These are phyloP conservation scores for Thamnaconus septentrionalis DNA, from an alignment of 2,113 vertebrate species.

Conservation along the genomic window DNA sequence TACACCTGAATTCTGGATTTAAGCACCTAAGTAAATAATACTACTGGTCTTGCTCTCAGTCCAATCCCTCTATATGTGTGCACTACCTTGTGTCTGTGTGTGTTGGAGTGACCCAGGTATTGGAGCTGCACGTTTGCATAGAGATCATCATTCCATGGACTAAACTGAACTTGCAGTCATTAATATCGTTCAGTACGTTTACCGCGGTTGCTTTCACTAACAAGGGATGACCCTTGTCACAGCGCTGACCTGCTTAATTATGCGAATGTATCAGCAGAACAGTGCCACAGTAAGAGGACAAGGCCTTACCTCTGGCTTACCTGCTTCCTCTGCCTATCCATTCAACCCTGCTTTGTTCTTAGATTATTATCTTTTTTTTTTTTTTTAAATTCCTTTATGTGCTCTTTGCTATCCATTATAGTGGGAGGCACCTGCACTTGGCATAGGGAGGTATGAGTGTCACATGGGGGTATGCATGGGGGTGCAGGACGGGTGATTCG, in stretches of 20 bases:
- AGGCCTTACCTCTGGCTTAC: slow-evolving; percentile 57
- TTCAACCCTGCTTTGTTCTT: slow-evolving; percentile 8
- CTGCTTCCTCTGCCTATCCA: slow-evolving; percentile 35
- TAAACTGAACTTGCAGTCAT: slow-evolving; percentile 9
- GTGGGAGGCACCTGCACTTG: slow-evolving; percentile 42
- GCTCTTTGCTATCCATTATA: slow-evolving; percentile 36
- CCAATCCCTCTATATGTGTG: too few species aligned
- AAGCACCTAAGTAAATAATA: too few species aligned
- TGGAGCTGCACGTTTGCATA: background rate
- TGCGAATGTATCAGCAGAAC: slow-evolving; percentile 10
- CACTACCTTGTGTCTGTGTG: background rate
- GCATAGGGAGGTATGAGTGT: slow-evolving; percentile 36
- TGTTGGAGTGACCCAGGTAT: slow-evolving; percentile 1
- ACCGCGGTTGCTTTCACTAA: slow-evolving; percentile 8
- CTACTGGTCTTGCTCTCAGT: too few species aligned
- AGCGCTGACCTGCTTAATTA: slow-evolving; percentile 11
- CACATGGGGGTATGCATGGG: slow-evolving; percentile 6
- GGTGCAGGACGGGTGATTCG: slow-evolving; percentile 49
- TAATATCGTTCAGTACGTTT: slow-evolving; percentile 2
- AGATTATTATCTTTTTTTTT: too few species aligned
- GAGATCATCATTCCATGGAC: background rate
- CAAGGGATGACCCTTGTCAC: slow-evolving; percentile 15
- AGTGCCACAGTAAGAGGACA: slow-evolving; percentile 25
- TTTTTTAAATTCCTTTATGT: slow-evolving; percentile 9
- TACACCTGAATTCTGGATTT: too few species aligned